Evolutionary conservation across 1,140 invertebrate genomes (phyloP).

Genomic region (Potamilus streckersoni): DNA sequence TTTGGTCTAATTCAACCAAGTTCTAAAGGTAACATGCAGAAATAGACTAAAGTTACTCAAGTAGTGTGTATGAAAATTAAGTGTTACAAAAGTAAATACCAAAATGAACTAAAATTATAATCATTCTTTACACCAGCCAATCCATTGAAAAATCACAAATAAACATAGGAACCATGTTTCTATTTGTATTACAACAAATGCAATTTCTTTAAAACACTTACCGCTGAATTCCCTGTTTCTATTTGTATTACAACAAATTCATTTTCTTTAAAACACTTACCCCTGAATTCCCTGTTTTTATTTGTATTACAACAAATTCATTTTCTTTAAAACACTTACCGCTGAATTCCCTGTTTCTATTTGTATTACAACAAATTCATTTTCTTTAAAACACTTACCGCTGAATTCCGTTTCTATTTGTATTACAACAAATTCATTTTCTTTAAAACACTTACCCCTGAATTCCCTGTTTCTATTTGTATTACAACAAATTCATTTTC

Average conservation of each 20-base stretch:
- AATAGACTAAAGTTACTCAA: too few species aligned
- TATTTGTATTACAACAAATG: too few species aligned
- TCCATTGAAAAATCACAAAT: constrained; percentile 52
- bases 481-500: too few species aligned
- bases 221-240: constrained; percentile 81
- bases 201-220: constrained; percentile 64
- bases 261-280: constrained; percentile 68
- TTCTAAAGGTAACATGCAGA: too few species aligned
- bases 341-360: constrained; percentile 79
- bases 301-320: too few species aligned
- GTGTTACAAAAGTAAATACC: too few species aligned
- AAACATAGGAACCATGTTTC: constrained; percentile 25
- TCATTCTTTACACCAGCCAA: constrained; percentile 13
- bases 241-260: too few species aligned
- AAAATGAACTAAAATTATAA: constrained; percentile 1
- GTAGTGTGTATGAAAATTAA: too few species aligned
- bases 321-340: constrained; percentile 70
- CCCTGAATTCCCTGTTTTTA: constrained; percentile 80
- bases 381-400: constrained; percentile 72
- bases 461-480: too few species aligned
- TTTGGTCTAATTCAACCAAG: background rate
- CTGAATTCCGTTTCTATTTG: too few species aligned
- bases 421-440: too few species aligned
- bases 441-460: constrained; percentile 73
- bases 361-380: too few species aligned